Conservation (phyloP, 1,140 invertebrate species). For the Rhagoletis pomonella region DNA sequence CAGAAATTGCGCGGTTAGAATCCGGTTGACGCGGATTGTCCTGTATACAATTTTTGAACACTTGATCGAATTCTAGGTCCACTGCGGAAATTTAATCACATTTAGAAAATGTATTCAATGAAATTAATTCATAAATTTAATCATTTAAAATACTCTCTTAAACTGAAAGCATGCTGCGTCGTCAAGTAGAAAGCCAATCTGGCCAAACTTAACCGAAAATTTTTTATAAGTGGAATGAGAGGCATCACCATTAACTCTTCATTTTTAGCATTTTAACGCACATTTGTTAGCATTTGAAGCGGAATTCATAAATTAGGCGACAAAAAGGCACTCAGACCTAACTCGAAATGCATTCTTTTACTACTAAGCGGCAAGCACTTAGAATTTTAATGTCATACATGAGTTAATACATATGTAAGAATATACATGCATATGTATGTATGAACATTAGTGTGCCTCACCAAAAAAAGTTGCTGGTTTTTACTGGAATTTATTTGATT, state of each 20-base stretch:
- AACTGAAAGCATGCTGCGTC: too few relatives aligned
- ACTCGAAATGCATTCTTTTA: not conserved
- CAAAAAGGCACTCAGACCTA: constrained; percentile 32
- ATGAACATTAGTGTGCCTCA: too few relatives aligned
- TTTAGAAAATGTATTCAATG: too few relatives aligned
- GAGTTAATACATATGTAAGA: not conserved
- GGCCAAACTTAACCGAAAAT: not conserved
- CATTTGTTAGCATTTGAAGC: constrained; percentile 51
- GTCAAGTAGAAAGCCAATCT: too few relatives aligned
- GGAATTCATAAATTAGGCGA: constrained; percentile 57
- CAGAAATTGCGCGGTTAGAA: too few relatives aligned
- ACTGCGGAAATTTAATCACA: too few relatives aligned
- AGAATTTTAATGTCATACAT: not conserved
- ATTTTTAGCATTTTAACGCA: constrained; percentile 43
- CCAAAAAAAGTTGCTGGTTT: not conserved
- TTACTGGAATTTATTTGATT: too few relatives aligned
- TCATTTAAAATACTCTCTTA: too few relatives aligned
- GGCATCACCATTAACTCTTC: constrained; percentile 38
- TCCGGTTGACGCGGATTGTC: too few relatives aligned
- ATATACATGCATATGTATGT: not conserved
- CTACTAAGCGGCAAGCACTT: constrained; percentile 9
- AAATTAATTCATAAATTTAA: too few relatives aligned
- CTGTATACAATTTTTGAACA: too few relatives aligned
- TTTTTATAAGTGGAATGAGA: not conserved
- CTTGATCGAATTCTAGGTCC: too few relatives aligned